These are phyloP conservation scores for Crotalus helleri DNA, from an alignment of 2,113 vertebrate species.

Conservation along the genomic window DNA sequence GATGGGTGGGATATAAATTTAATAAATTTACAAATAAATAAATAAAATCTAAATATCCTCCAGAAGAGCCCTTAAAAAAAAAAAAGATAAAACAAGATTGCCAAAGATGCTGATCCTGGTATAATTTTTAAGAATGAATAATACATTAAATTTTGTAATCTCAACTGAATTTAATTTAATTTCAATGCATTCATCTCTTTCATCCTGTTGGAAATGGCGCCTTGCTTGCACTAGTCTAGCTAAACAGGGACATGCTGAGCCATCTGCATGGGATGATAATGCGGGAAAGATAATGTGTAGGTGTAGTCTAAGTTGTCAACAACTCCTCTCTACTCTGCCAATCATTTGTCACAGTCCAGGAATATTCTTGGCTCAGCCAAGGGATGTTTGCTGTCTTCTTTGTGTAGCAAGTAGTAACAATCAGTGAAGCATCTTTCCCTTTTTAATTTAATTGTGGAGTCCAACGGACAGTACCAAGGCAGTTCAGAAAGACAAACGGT, in stretches of 20 bases:
- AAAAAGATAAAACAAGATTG: background rate
- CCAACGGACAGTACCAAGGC: background rate
- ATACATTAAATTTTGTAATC: background rate
- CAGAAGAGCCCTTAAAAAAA: background rate
- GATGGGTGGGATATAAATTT: no score
- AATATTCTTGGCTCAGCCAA: background rate
- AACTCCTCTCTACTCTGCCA: background rate
- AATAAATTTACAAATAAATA: no score
- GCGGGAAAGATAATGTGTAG: background rate
- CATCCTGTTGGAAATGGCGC: background rate
- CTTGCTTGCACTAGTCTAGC: background rate
- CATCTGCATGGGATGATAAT: background rate
- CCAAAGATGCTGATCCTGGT: background rate
- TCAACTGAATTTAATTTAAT: background rate
- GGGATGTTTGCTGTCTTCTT: background rate
- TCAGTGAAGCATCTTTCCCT: background rate
- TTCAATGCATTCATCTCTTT: background rate
- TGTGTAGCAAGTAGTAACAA: background rate
- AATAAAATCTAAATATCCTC: background rate
- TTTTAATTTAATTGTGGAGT: background rate
- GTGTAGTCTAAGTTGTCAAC: background rate
- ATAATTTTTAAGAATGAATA: background rate
- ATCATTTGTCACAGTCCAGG: background rate
- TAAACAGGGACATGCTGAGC: background rate
- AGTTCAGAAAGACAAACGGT: background rate